These are phyloP conservation scores for Tipula helvola DNA, from an alignment of 2,888 invertebrate genomes.

Conservation along the genomic window DNA sequence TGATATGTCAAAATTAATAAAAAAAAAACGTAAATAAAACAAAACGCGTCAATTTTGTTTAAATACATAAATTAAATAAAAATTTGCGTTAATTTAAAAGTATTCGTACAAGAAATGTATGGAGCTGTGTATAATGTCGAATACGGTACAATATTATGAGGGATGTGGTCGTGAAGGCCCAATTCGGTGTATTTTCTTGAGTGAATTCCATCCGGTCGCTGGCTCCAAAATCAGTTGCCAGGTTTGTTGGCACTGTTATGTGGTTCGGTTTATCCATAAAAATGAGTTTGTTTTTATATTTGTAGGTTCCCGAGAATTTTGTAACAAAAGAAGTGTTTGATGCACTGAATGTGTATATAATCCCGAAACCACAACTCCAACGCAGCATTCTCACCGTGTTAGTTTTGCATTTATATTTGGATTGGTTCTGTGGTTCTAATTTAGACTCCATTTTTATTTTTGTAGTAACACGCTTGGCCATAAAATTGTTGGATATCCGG, in stretches of 20 bases:
- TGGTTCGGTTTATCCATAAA: no score
- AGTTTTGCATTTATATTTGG: constrained; percentile 30
- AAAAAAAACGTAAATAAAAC: neutral
- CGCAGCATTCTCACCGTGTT: constrained; percentile 83
- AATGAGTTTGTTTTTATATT: no score
- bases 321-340: constrained; percentile 90
- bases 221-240: constrained; percentile 79
- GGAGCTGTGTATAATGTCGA: neutral
- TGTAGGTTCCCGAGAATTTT: constrained; percentile 75
- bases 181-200: constrained; percentile 70
- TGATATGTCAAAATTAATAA: neutral
- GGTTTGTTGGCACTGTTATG: constrained; percentile 35
- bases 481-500: constrained; percentile 88
- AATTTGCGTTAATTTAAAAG: neutral
- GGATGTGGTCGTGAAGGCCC: constrained; percentile 59
- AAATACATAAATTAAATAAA: neutral
- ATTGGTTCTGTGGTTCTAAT: constrained; percentile 8
- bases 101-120: neutral
- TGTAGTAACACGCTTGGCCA: constrained; percentile 51
- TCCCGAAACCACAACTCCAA: constrained; percentile 86
- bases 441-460: neutral
- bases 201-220: constrained; percentile 62
- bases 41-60: neutral
- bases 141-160: constrained; percentile 25
- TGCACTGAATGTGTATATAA: constrained; percentile 86